Percentiles rank a stretch among this genome's conserved stretches.
phyloP scores from a whole-genome alignment of 2,888 invertebrate species.

The Parelbella ahira region DNA sequence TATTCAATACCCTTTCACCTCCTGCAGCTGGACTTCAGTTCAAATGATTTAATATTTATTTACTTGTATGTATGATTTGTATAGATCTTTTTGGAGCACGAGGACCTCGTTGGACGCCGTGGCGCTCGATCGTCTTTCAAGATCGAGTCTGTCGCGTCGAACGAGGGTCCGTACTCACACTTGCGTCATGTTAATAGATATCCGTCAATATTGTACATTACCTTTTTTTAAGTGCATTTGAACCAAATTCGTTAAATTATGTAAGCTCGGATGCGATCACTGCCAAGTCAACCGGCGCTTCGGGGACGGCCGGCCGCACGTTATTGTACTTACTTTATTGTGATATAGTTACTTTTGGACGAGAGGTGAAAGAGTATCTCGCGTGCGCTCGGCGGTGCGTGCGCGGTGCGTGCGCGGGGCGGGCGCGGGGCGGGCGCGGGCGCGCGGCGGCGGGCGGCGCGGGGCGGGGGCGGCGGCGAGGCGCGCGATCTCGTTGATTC shows the following conservation, averaged over 20 bases:
- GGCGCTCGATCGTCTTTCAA: background rate
- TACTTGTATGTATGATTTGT: slow-evolving; percentile 4
- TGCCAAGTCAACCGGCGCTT: slow-evolving; percentile 11
- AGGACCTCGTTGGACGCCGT: background rate
- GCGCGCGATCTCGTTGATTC: slow-evolving; percentile 68
- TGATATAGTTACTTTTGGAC: slow-evolving; percentile 15
- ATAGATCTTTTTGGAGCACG: too few species aligned
- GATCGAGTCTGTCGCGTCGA: background rate
- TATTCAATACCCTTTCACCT: slow-evolving; percentile 58
- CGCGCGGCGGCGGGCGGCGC: slow-evolving; percentile 28
- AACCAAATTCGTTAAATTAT: slow-evolving; percentile 12
- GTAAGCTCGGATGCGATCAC: slow-evolving; percentile 20
- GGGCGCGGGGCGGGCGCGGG: slow-evolving; percentile 25
- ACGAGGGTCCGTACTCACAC: too few species aligned
- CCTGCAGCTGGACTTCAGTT: slow-evolving; percentile 28
- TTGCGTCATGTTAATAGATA: too few species aligned
- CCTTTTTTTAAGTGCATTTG: slow-evolving; percentile 12
- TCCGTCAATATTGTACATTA: slow-evolving; percentile 9
- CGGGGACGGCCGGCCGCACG: slow-evolving; percentile 17
- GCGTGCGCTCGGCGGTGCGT: slow-evolving; percentile 6
- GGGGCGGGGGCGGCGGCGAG: too few species aligned
- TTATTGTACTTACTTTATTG: slow-evolving; percentile 17
- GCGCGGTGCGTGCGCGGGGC: slow-evolving; percentile 16
- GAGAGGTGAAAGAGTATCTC: slow-evolving; percentile 23
- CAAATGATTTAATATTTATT: slow-evolving; percentile 11